Conservation (phyloP, 2,797 vertebrate genomes). For the Furcifer pardalis region DNA sequence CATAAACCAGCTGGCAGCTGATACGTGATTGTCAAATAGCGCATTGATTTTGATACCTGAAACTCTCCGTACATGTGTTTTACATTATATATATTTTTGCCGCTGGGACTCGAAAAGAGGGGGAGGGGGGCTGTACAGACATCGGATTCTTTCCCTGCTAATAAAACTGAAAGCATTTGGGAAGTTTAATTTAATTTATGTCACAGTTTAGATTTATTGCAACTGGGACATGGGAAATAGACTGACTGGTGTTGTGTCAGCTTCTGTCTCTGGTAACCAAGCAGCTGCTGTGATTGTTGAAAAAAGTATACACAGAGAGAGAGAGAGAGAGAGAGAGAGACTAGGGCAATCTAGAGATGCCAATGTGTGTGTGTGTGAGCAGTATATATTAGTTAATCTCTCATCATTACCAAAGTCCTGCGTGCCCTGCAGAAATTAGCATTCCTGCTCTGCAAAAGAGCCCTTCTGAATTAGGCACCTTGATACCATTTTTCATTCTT, state of each 20-base stretch:
- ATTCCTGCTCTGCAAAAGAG: too few species aligned
- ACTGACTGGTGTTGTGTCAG: conserved; percentile 11
- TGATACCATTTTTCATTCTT: not conserved
- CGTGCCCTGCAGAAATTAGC: too few species aligned
- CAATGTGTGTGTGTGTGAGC: too few species aligned
- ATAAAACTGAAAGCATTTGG: conserved; percentile 25
- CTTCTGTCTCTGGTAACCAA: conserved; percentile 14
- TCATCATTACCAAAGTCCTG: too few species aligned
- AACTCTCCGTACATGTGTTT: not conserved
- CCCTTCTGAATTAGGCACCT: not conserved
- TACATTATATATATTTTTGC: not conserved
- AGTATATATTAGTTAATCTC: too few species aligned
- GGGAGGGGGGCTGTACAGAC: not conserved
- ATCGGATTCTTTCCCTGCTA: conserved; percentile 13
- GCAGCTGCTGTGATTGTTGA: not conserved
- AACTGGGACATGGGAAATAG: conserved; percentile 13
- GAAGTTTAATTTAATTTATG: conserved; percentile 33
- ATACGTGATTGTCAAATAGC: not conserved
- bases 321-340: too few species aligned
- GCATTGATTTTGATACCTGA: conserved; percentile 14
- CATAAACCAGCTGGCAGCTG: conserved; percentile 2
- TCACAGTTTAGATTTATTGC: conserved; percentile 19
- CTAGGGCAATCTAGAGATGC: too few species aligned
- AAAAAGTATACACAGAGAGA: not conserved
- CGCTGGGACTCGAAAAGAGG: not conserved